Evolutionary conservation across 2,113 vertebrate genomes (phyloP).

Genomic region (Danio rerio): DNA sequence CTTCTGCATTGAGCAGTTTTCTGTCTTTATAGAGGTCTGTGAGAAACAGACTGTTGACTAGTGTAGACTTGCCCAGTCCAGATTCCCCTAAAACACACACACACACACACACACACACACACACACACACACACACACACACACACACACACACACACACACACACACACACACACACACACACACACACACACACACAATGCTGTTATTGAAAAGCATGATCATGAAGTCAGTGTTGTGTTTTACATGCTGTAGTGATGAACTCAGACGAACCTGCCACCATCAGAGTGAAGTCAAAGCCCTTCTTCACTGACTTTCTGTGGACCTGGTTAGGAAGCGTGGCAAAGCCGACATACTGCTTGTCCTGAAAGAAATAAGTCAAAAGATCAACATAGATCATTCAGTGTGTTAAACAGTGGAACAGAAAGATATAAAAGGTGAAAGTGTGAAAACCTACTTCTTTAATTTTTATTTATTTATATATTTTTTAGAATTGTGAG

Average conservation of each 20-base stretch:
- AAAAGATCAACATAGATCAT: background rate
- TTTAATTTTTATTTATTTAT: too few species aligned
- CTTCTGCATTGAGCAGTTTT: conserved; percentile 95
- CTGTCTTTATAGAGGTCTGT: conserved; percentile 98
- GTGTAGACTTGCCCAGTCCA: conserved; percentile 95
- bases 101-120: conserved; percentile 10
- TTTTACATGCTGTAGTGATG: background rate
- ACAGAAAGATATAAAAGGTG: too few species aligned
- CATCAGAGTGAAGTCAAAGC: conserved; percentile 98
- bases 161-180: conserved; percentile 29
- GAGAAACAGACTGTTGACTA: conserved; percentile 98
- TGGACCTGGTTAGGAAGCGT: conserved; percentile 98
- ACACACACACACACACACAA: conserved; percentile 24
- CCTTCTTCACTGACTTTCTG: conserved; percentile 98
- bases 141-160: conserved; percentile 32
- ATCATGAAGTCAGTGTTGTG: conserved; percentile 15
- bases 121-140: conserved; percentile 33
- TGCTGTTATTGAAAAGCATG: background rate
- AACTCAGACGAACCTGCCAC: conserved; percentile 85
- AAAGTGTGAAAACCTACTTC: too few species aligned
- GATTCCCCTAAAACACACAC: conserved; percentile 86
- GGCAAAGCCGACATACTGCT: conserved; percentile 98
- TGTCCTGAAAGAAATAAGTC: conserved; percentile 79
- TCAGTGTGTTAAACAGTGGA: background rate
- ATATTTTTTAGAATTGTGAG: too few species aligned